Evolutionary conservation across 2,113 vertebrate species (phyloP), one percentile per base, ranked within the genome.

Genomic region (Colistium nudipinnis): DNA sequence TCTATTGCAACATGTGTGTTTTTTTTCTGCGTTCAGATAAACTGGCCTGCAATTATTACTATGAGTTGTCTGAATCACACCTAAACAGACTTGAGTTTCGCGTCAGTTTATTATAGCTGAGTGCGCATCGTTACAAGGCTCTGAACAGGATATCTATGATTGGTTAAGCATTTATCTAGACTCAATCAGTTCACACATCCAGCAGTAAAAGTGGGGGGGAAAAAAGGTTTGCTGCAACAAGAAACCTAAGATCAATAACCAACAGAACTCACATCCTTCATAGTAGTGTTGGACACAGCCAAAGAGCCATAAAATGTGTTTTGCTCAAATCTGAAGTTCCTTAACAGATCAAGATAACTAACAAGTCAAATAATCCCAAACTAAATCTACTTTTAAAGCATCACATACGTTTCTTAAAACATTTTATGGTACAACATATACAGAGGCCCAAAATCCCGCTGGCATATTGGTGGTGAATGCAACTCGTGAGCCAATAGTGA

Each of bases 41-140:
- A 20, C 28, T 25, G 12, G 5, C 13, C 62, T 66, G 35, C 12
- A 22, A 28, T 22, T 68, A 51, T 47, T 61, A 10, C 20, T 33
- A 12, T 3, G 22, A 20, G 7, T 66, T 28, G 17, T 75, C 5
- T 57, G 4, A 80, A 69, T 76, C 51, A 76, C 52, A 83, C 53
- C 44, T 38, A 6, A 60, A 69, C 60, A 75, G 35, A 63, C 33
- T n/a, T 36, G 66, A 85, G 78, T 81, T 67, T 80, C 62, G 81
- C 38, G 56, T 61, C 73, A 84, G 73, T 88, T 87, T 87, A 88
- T 89, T 89, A 70, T 64, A 70, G 64, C 72, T 68, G 86, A 86
- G 65, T 70, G 76, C 3, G 28, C 61, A 80, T 73, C 35, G 35
- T 76, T 80, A 84, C 71, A 87, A 71, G 43, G 70, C 62, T 62